These are phyloP conservation scores for Archocentrus centrarchus DNA, from an alignment of 2,113 vertebrate species.

Conservation along the genomic window DNA sequence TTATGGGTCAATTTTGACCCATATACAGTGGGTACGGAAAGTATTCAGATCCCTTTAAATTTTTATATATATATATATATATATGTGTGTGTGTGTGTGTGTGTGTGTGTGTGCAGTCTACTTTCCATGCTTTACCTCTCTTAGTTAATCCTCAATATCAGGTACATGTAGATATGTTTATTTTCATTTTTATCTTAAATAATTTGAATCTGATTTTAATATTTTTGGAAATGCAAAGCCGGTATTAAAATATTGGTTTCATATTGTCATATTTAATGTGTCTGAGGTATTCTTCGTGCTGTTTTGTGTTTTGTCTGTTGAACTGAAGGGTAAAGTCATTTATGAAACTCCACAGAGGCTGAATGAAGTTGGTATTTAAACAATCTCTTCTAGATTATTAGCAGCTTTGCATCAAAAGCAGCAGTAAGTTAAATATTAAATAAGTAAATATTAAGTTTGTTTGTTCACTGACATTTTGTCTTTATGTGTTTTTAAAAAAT, in stretches of 20 bases:
- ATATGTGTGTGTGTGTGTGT: no score
- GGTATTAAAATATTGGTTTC: neutral
- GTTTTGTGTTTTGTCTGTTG: neutral
- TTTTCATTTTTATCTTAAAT: neutral
- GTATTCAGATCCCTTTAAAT: no score
- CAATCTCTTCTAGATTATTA: neutral
- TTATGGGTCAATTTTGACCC: no score
- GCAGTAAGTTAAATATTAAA: fast-evolving
- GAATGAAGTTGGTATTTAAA: neutral
- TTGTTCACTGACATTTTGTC: neutral
- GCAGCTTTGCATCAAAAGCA: neutral
- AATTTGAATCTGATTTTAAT: no score
- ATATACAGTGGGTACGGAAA: no score
- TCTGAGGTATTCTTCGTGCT: neutral
- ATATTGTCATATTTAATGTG: neutral
- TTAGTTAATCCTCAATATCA: neutral
- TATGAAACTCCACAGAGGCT: neutral
- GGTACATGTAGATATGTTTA: neutral
- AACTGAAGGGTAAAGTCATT: neutral
- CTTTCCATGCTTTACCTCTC: no score
- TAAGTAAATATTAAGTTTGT: neutral
- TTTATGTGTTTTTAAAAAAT: neutral
- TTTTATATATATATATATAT: no score
- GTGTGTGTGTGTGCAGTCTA: no score
- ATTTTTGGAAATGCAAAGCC: no score